Conservation (phyloP, 1,140 invertebrate genomes). For the Macrostomum lignano region DNA sequence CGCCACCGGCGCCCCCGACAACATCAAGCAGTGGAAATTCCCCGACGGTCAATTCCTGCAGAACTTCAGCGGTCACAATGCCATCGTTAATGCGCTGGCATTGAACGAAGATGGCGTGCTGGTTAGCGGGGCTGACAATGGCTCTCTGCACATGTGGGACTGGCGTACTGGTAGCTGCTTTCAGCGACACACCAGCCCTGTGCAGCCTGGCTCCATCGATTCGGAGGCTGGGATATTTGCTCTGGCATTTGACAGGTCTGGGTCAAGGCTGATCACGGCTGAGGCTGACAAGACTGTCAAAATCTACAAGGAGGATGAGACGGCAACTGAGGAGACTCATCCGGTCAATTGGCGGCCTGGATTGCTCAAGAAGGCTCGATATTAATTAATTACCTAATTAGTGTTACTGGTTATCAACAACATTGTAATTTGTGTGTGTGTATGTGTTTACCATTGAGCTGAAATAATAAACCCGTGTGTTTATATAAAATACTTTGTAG, state of each 20-base stretch:
- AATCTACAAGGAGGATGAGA: slow-evolving; percentile 87
- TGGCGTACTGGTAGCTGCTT: slow-evolving; percentile 96
- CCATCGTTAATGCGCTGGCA: slow-evolving; percentile 80
- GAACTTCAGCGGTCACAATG: slow-evolving; percentile 81
- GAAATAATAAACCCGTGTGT: no score
- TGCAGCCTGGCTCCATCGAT: slow-evolving; percentile 96
- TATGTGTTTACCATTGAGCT: no score
- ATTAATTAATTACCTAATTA: slow-evolving; percentile 31
- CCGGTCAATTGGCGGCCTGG: slow-evolving; percentile 89
- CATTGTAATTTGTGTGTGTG: no score
- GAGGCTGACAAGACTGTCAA: slow-evolving; percentile 99
- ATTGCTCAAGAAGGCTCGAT: slow-evolving; percentile 56
- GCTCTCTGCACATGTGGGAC: slow-evolving; percentile 92
- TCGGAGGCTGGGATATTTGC: slow-evolving; percentile 88
- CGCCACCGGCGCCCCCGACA: slow-evolving; percentile 83
- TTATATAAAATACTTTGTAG: no score
- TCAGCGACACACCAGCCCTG: slow-evolving; percentile 58
- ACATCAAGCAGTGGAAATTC: slow-evolving; percentile 96
- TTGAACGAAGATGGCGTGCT: slow-evolving; percentile 72
- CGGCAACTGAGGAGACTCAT: slow-evolving; percentile 74
- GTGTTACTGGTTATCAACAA: no score
- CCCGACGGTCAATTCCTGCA: slow-evolving; percentile 92
- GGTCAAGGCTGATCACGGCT: slow-evolving; percentile 63
- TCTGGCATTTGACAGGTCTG: slow-evolving; percentile 70
- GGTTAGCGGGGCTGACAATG: slow-evolving; percentile 91